These are phyloP conservation scores for Callorhinus ursinus DNA, from an alignment of 2,113 vertebrate species.

Conservation along the genomic window DNA sequence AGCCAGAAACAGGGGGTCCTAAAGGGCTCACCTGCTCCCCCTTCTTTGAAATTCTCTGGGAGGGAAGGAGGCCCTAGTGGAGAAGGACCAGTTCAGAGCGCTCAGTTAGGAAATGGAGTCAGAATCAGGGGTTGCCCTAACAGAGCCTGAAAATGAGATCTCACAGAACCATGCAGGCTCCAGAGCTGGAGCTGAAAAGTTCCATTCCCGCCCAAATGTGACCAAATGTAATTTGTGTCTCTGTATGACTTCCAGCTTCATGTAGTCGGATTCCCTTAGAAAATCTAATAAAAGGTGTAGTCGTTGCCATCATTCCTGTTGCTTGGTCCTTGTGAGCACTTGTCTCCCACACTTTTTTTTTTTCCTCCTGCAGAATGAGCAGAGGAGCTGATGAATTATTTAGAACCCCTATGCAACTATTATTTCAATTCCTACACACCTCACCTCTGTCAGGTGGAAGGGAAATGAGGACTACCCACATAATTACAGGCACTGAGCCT, in stretches of 20 bases:
- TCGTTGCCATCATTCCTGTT: conserved; percentile 50
- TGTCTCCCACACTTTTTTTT: conserved; percentile 56
- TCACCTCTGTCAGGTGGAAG: conserved; percentile 41
- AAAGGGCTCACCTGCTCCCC: not conserved
- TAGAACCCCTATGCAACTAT: conserved; percentile 57
- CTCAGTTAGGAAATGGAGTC: conserved; percentile 57
- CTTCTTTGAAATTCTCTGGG: conserved; percentile 36
- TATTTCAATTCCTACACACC: conserved; percentile 66
- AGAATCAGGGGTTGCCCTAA: conserved; percentile 55
- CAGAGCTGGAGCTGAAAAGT: conserved; percentile 58
- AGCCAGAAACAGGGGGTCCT: not conserved
- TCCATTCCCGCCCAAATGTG: conserved; percentile 59
- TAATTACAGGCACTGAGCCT: conserved; percentile 51
- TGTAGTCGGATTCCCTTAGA: conserved; percentile 53
- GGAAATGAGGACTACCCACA: conserved; percentile 10
- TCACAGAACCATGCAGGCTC: conserved; percentile 49
- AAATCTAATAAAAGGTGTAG: conserved; percentile 67
- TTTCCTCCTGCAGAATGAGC: conserved; percentile 16
- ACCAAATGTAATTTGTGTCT: conserved; percentile 74
- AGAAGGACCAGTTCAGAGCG: not conserved
- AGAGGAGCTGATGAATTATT: conserved; percentile 65
- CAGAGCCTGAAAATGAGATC: conserved; percentile 74
- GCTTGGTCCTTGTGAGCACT: conserved; percentile 30
- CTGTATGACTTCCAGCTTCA: conserved; percentile 65
- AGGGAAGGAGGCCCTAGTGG: not conserved